A percentile compares a stretch with the other conserved stretches of the same genome.
Conservation (phyloP, 2,113 vertebrate genomes). For the Sorex araneus region DNA sequence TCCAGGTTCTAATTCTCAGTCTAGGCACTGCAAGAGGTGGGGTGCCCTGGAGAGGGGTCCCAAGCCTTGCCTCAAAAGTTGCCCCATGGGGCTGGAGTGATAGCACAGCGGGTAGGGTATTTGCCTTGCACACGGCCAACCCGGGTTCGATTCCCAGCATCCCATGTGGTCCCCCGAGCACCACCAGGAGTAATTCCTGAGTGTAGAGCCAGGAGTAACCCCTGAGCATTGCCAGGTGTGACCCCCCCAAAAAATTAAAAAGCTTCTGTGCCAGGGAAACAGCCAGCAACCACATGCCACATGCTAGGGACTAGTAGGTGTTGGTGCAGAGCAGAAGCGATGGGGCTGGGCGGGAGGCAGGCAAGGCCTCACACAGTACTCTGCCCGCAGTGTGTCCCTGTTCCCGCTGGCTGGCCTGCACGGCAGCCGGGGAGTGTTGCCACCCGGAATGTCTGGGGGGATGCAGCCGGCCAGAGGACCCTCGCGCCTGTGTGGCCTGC, state of each 20-base stretch:
- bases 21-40: background rate
- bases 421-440: slow-evolving; percentile 85
- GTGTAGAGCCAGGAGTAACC: too few relatives aligned
- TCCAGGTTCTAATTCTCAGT: background rate
- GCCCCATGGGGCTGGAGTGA: too few relatives aligned
- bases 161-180: too few relatives aligned
- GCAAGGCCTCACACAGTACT: background rate
- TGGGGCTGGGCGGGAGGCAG: background rate
- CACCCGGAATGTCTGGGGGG: slow-evolving; percentile 90
- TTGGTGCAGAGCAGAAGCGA: background rate
- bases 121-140: too few relatives aligned
- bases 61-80: background rate
- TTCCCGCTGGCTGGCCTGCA: slow-evolving; percentile 84
- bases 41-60: background rate
- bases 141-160: too few relatives aligned
- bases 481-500: slow-evolving; percentile 87
- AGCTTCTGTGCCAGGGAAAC: background rate
- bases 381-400: slow-evolving; percentile 88
- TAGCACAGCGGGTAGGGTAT: too few relatives aligned
- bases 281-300: background rate
- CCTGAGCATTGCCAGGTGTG: too few relatives aligned
- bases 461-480: slow-evolving; percentile 86
- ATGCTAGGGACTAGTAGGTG: background rate
- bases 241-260: too few relatives aligned
- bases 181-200: too few relatives aligned